Base-by-base conservation (phyloP, 1,140 invertebrate genomes). In the Dreissena polymorpha region DNA sequence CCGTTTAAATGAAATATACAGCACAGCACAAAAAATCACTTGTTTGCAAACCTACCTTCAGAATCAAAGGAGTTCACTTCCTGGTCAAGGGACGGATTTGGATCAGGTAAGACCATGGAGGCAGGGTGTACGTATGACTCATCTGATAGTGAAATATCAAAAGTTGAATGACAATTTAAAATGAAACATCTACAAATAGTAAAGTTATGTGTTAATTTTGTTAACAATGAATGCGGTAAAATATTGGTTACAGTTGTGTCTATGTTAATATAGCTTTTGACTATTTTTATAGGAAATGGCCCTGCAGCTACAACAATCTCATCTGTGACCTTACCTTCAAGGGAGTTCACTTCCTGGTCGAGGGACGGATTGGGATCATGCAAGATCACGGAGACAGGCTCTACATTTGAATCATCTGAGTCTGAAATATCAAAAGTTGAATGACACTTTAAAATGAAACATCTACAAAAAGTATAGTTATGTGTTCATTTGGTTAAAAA, bases 351-450 rank as follows among this genome's bases (percentile, higher is more conserved):
- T 55, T 55, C 18, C 53, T 55, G 53, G 12, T 55, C 53, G 53
- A 12, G 12, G 18, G 53, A 18, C 12, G 18, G 53, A 55, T 55
- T 12, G 18, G 12, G 12, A 23, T 67, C 64, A 67, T 67, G 12
- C 10, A 23, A 25, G 64, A 10, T 10, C 10, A 10, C 25, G 10
- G 64, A 67, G 12, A 25, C 12, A 25, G 16, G 16, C 12, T n/a
- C 64, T n/a, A 14, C 64, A 25, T 67, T 25, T 10, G 64, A 10
- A 23, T 23, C 21, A 12, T 13, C 64, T 14, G 64, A 10, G 16
- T 67, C 64, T 10, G 25, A 67, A 12, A 67, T 67, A 25, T 67
- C 64, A 67, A 23, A n/a, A 67, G 12, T 23, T 67, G 21, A 67
- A 67, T 10, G 64, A 67, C 10, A 67, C 10, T 67, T 12, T 67